phyloP scores from a whole-genome alignment of 2,888 invertebrate genomes.

The Pachycephus smyrnensis region DNA sequence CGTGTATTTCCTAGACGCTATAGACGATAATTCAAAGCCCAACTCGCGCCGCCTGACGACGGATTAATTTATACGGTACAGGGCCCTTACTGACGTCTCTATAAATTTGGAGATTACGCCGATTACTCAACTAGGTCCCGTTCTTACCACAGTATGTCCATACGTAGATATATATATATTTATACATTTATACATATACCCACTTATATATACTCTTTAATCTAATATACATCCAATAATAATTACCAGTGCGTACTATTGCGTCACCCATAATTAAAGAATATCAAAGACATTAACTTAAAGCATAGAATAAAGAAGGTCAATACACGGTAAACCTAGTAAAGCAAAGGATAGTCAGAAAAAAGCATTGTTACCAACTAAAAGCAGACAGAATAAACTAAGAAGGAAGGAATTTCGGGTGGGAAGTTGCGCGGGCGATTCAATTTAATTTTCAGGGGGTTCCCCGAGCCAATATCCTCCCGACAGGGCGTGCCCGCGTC shows the following conservation, averaged over 20 bases:
- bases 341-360: not conserved
- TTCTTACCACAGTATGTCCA: no score
- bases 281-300: not conserved
- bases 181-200: not conserved
- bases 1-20: no score
- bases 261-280: not conserved
- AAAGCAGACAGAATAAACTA: not conserved
- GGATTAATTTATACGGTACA: constrained; percentile 22
- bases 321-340: not conserved
- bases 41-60: constrained; percentile 15
- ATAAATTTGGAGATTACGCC: constrained; percentile 33
- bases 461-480: not conserved
- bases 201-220: not conserved
- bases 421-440: not conserved
- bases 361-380: not conserved
- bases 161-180: no score
- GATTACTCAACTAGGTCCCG: constrained; percentile 22
- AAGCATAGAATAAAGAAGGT: not conserved
- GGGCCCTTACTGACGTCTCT: constrained; percentile 33
- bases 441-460: constrained; percentile 19
- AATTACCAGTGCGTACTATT: not conserved
- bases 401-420: not conserved
- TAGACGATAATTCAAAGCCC: constrained; percentile 6
- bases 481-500: constrained; percentile 17
- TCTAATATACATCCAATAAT: not conserved